Evolutionary conservation across 2,113 vertebrate species (phyloP).

Genomic region (Grantiella picta): DNA sequence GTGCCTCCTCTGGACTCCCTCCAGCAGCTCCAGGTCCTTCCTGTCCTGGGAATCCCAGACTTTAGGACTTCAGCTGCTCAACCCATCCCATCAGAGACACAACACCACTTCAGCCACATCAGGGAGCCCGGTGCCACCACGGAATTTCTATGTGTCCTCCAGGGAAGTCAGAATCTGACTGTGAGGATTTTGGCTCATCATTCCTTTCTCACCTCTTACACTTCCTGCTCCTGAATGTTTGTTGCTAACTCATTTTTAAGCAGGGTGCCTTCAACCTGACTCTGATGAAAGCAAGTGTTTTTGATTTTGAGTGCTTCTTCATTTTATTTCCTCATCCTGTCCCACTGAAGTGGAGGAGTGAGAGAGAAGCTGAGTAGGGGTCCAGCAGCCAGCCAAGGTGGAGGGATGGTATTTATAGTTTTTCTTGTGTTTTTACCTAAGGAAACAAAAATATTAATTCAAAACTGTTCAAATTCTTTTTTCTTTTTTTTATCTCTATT

Average conservation of each 20-base stretch:
- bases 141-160: not conserved
- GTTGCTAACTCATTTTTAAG: not conserved
- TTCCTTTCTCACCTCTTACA: not conserved
- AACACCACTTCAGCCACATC: not conserved
- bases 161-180: not conserved
- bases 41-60: not conserved
- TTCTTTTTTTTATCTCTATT: not conserved
- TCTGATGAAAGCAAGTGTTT: not conserved
- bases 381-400: not conserved
- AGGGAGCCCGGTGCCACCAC: not conserved
- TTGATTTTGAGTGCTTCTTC: not conserved
- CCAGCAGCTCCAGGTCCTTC: not conserved
- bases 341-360: not conserved
- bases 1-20: not conserved
- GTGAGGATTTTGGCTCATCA: not conserved
- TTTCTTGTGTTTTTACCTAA: not conserved
- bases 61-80: not conserved
- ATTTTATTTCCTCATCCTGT: not conserved
- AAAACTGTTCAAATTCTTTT: not conserved
- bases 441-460: not conserved
- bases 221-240: accelerated
- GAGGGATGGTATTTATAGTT: not conserved
- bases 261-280: not conserved
- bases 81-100: not conserved
- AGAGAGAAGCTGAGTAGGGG: not conserved